Evolutionary conservation across 2,797 vertebrate species (phyloP).

Genomic region (Sternotherus odoratus): DNA sequence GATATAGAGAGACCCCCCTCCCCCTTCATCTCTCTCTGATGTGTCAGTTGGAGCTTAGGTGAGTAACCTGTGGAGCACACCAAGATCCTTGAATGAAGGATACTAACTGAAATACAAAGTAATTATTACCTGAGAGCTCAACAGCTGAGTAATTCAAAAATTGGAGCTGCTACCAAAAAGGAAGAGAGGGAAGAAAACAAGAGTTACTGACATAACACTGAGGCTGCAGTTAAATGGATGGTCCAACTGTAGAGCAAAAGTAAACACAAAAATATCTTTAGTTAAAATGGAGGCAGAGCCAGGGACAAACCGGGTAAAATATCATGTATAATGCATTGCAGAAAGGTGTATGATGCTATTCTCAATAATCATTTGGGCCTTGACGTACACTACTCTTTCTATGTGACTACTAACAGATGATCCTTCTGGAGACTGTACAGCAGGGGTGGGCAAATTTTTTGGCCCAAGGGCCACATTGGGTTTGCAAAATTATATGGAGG

Average conservation of each 20-base stretch:
- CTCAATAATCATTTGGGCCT: background rate
- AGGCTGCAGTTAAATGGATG: no score
- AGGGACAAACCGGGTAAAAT: background rate
- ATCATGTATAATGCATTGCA: background rate
- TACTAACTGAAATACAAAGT: background rate
- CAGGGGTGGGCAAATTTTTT: no score
- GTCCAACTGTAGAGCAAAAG: accelerated
- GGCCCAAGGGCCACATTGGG: no score
- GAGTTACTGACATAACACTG: accelerated
- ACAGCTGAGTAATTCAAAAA: background rate
- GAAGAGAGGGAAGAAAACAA: background rate
- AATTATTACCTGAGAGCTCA: background rate
- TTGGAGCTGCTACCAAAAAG: background rate
- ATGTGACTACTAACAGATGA: background rate
- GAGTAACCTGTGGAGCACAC: background rate
- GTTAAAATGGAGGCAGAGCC: background rate
- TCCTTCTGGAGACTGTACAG: background rate
- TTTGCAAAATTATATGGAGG: no score
- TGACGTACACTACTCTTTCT: background rate
- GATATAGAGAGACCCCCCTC: background rate
- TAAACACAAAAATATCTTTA: background rate
- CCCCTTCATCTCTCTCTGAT: background rate
- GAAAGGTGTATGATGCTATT: background rate
- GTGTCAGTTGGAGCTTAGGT: background rate
- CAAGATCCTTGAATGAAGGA: background rate